Base-by-base conservation (phyloP, 2,113 vertebrate species). In the Deroptyus accipitrinus region DNA sequence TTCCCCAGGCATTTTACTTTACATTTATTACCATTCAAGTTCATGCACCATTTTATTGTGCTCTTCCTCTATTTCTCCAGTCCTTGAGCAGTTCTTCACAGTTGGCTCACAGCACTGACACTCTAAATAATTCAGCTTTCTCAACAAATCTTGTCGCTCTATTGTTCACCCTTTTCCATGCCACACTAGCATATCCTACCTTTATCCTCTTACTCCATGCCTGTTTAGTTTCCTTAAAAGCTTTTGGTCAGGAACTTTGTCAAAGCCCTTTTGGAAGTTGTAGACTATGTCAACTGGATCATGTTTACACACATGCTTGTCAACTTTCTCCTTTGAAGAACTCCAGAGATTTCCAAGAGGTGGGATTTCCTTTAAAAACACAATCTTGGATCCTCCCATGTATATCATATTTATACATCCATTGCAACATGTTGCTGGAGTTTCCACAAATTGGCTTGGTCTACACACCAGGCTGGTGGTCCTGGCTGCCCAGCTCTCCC, bases 171-270 rank as follows among this genome's bases (percentile, higher is more conserved):
- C 80, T 64, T 83, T 86, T 24, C 64, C 81, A 42, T 74, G 80
- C 70, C 69, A 94, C 77, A 92, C 51, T 81, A 83, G 37, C 80
- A 94, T 92, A 62, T 77, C 28, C 83, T 77, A 90, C 83, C 67
- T 92, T 92, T 91, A 95, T 89, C 59, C 88, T 94, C 77, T 86
- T 91, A 77, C 33, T 91, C 83, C 73, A 86, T 61, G 69, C 37
- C 73, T 88, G 61, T 93, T 94, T 46, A 78, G 46, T 75, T 92
- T 88, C 55, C 73, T 84, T 91, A 90, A 83, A 88, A 88, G 92
- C 80, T 94, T 88, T 81, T 72, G 64, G 73, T 82, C 64, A 81
- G 77, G 39, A 95, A 93, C 80, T 88, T 86, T 70, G 83, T 86
- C 70, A 90, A 81, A 94, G 0, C 2, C 61, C 73, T 74, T 88